Conservation (phyloP, 2,113 vertebrate species). For the Mesembrinibis cayennensis region DNA sequence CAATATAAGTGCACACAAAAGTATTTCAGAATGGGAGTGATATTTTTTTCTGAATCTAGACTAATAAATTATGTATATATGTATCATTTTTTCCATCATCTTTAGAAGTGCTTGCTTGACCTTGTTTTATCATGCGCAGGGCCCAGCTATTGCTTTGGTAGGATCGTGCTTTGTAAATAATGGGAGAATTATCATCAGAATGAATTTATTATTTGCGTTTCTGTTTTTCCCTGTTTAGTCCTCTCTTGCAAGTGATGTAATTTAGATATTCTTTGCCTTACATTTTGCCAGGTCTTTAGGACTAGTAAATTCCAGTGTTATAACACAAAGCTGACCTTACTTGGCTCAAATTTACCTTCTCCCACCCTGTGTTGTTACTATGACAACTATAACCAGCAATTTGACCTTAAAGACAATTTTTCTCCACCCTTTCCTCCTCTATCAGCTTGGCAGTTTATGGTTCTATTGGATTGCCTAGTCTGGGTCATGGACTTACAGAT, state of each 20-base stretch:
- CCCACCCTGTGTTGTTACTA: neutral
- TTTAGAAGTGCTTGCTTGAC: neutral
- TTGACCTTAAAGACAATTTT: neutral
- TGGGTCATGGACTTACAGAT: neutral
- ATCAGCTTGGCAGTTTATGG: neutral
- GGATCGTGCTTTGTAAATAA: neutral
- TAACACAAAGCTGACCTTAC: neutral
- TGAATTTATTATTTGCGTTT: neutral
- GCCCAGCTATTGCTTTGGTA: neutral
- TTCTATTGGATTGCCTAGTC: neutral
- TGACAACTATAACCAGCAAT: neutral
- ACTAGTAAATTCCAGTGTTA: neutral
- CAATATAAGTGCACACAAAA: neutral
- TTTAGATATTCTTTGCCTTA: neutral
- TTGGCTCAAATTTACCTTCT: neutral
- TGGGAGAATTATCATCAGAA: neutral
- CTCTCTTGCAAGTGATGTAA: neutral
- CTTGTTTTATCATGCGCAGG: neutral
- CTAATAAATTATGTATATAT: neutral
- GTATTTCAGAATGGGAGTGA: neutral
- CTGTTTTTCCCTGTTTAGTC: neutral
- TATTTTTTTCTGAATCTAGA: neutral
- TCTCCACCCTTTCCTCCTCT: neutral
- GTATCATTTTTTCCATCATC: neutral
- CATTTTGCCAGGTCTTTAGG: neutral